Percentiles rank a stretch among this genome's conserved stretches.
phyloP scores from a whole-genome alignment of 2,113 vertebrate species.

The Terrapene triunguis region DNA sequence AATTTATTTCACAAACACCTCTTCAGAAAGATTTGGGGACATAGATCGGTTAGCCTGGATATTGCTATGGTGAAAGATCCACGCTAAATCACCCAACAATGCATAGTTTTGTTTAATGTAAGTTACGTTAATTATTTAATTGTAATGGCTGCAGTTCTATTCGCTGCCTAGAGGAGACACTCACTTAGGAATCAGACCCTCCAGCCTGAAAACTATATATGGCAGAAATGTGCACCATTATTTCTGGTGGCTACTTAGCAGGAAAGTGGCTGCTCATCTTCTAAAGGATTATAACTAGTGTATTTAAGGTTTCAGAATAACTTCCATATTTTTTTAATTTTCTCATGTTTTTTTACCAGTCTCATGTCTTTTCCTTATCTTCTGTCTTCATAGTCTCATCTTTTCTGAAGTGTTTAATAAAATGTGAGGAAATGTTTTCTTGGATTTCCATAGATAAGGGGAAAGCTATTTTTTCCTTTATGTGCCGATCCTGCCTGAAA shows the following conservation, averaged over 20 bases:
- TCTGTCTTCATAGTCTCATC: neutral
- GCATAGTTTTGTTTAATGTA: neutral
- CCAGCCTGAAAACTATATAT: neutral
- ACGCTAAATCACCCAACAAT: neutral
- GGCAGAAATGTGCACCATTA: neutral
- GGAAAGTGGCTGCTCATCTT: neutral
- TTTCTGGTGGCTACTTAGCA: neutral
- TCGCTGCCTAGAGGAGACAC: neutral
- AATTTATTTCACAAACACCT: neutral
- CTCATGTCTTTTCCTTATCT: conserved; percentile 10
- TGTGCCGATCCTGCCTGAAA: neutral
- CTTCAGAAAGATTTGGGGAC: neutral
- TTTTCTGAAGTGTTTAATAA: neutral
- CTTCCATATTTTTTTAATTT: neutral
- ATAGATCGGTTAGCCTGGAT: too few species aligned
- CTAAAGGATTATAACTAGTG: neutral
- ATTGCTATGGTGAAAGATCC: too few species aligned
- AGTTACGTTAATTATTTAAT: neutral
- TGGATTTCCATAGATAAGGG: neutral
- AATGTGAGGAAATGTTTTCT: neutral
- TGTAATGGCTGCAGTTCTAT: neutral
- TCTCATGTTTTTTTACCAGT: neutral
- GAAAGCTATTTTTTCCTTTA: neutral
- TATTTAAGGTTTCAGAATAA: neutral
- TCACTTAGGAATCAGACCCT: neutral